Evolutionary conservation across 2,797 vertebrate genomes (phyloP), one percentile per base, ranked within the genome.

Genomic region (Salarias fasciatus): DNA sequence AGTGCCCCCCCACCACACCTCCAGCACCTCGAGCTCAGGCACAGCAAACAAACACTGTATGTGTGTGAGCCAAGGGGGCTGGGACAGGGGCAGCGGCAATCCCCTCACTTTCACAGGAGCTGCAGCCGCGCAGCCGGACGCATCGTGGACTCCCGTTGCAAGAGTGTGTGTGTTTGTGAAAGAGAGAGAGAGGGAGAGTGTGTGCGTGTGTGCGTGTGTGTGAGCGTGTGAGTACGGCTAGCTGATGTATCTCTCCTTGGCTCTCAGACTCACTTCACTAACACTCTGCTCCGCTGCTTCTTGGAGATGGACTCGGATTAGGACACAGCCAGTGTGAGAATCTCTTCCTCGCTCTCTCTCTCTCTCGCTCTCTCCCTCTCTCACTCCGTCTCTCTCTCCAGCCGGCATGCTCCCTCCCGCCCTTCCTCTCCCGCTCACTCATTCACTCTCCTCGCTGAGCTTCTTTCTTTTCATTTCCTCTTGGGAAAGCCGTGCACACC

Each of bases 401-500:
- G 72, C 77, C 75, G 72, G 83, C 85, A 83, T 88, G 77, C 86
- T 83, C 80, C 66, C 85, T 78, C 86, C 70, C 77, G 63, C 84
- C 69, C 84, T 82, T 68, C 72, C 86, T 87, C 85, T 84, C 78
- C 73, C 74, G 75, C 87, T 86, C 84, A 85, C 88, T 90, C 90
- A 86, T 90, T 89, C 89, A 80, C 88, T 92, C 83, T 83, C 86
- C 86, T 87, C 67, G 88, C 85, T 86, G 82, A 86, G 87, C 87
- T 83, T 86, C 88, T 89, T 90, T 92, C 92, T 92, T 91, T 91
- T 91, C 89, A 93, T 92, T 92, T 93, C 91, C 89, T 92, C 91
- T 91, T 87, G 90, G 91, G 92, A 92, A 93, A 91, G 88, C 90
- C 80, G 84, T 82, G 80, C 87, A 89, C 89, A 92, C 87, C 82